phyloP scores from a whole-genome alignment of 2,888 invertebrate genomes.

The Megastigmus dorsalis region DNA sequence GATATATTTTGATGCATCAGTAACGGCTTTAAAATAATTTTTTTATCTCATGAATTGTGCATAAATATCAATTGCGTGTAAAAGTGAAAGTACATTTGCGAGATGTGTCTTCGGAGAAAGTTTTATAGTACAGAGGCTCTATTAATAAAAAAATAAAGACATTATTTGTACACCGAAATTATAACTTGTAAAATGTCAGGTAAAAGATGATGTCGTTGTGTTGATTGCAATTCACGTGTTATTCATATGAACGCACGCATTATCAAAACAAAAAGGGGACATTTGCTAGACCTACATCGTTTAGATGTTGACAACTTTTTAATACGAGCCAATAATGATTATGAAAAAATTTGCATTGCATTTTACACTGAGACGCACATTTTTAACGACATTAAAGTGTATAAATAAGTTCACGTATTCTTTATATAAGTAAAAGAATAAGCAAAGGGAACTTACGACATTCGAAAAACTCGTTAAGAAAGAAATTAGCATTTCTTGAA shows the following conservation, averaged over 20 bases:
- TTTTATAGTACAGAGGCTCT: constrained; percentile 45
- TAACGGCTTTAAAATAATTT: background rate
- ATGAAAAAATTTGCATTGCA: constrained; percentile 42
- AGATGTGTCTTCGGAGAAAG: constrained; percentile 43
- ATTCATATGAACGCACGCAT: constrained; percentile 25
- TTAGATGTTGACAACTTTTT: constrained; percentile 39
- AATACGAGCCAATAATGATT: constrained; percentile 46
- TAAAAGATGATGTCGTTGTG: constrained; percentile 31
- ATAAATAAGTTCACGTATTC: constrained; percentile 32
- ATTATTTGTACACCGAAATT: constrained; percentile 42
- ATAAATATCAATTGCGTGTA: constrained; percentile 37
- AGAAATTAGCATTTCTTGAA: constrained; percentile 6
- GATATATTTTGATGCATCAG: constrained; percentile 10
- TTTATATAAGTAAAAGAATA: constrained; percentile 15
- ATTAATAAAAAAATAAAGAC: constrained; percentile 22
- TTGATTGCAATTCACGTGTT: constrained; percentile 37
- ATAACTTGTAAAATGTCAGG: constrained; percentile 27
- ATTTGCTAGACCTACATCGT: constrained; percentile 35
- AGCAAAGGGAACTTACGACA: constrained; percentile 30
- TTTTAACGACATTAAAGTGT: constrained; percentile 40
- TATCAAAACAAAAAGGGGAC: constrained; percentile 13
- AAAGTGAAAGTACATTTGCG: constrained; percentile 48
- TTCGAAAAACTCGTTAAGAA: constrained; percentile 32
- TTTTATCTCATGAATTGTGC: constrained; percentile 32
- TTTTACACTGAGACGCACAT: constrained; percentile 53